phyloP scores from a whole-genome alignment of 2,797 vertebrate species.

The Typhlichthys subterraneus region DNA sequence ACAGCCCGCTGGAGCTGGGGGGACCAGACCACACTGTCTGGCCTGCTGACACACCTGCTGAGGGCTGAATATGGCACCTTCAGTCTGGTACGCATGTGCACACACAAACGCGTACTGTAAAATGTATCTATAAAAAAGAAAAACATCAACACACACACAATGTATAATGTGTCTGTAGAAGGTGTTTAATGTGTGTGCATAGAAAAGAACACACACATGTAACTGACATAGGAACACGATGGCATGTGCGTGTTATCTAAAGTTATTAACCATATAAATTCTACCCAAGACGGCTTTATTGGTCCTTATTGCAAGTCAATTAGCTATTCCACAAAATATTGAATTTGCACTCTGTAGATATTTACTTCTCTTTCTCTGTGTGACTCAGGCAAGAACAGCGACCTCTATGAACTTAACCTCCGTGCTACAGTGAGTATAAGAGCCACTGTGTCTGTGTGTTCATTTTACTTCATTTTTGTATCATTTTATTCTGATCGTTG shows the following conservation, averaged over 20 bases:
- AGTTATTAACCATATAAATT: background rate
- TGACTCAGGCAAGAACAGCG: conserved; percentile 88
- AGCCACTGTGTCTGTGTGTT: background rate
- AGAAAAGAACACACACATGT: background rate
- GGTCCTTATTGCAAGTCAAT: background rate
- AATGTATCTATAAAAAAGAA: no score
- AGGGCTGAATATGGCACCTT: conserved; percentile 96
- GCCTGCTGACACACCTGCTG: conserved; percentile 93
- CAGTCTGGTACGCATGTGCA: conserved; percentile 69
- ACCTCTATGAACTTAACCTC: conserved; percentile 73
- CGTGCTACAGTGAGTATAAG: conserved; percentile 85
- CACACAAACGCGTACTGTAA: background rate
- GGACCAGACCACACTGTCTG: conserved; percentile 89
- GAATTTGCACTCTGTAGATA: background rate
- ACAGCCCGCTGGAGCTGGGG: conserved; percentile 96
- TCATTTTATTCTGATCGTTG: no score
- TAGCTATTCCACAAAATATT: background rate
- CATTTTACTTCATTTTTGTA: background rate
- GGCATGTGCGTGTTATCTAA: background rate
- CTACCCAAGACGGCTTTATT: background rate
- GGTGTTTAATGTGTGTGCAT: no score
- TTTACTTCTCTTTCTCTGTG: conserved; percentile 30
- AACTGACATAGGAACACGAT: background rate
- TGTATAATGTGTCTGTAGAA: no score
- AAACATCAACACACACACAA: background rate